Base-by-base conservation (phyloP, 2,888 invertebrate species). In the Aromia moschata region DNA sequence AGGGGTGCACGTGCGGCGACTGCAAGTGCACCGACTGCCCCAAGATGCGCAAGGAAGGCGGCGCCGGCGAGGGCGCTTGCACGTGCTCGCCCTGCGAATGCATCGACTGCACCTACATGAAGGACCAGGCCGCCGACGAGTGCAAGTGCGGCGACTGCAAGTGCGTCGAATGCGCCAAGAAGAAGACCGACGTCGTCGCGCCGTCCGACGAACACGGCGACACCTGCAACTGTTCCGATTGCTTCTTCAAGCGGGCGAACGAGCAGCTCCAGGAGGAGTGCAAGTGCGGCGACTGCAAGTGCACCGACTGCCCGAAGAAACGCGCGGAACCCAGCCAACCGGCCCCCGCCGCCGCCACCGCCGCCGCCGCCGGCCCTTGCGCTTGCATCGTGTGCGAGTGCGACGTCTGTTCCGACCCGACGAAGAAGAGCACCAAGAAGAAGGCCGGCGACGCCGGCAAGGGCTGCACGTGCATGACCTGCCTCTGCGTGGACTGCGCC, bases 361-460 rank as follows among this genome's bases (percentile, higher is more conserved):
- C 15, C n/a, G 18, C 10, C 11, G 7, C 10, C 10, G 18, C 43
- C 10, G 43, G 17, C 3, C 43, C 43, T 10, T 69, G 69, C 17
- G 56, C 61, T 16, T 69, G 69, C 45, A 56, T 62, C 11, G 55
- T 56, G 2, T 68, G 68, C 37, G 40, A 11, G n/a, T 64, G 64
- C 45, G 64, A 64, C 16, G 38, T 46, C 2, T 65, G 62, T 44
- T 53, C 33, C 10, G 53, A 45, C 17, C 15, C 18, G 5, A 14
- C 12, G 4, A 57, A 49, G 43, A 47, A 53, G 36, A 30, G n/a
- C 3, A 10, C 33, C 2, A 11, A 11, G 5, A 11, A 11, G 5
- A 10, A 10, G 5, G 33, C 5, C 33, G 33, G 33, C 7, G n/a
- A 10, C 33, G n/a, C 2, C 5, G 33, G n/a, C n/a, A 10, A 53